These are phyloP conservation scores for Paramormyrops kingsleyae DNA, from an alignment of 2,113 vertebrate genomes.

Conservation along the genomic window DNA sequence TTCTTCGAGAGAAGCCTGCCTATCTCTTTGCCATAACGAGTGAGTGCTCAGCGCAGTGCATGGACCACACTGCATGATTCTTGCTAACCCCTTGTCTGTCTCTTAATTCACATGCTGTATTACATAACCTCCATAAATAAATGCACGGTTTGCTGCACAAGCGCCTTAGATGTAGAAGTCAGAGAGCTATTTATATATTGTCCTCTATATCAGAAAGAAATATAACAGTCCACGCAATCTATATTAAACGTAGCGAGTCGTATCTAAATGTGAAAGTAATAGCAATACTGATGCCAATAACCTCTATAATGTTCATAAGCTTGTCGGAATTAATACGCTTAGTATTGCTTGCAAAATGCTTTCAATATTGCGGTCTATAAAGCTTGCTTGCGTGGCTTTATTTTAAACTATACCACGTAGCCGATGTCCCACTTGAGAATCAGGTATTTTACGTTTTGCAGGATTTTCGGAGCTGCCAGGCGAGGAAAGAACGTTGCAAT, in stretches of 20 bases:
- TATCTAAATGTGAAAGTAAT: constrained; percentile 15
- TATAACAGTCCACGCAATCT: constrained; percentile 53
- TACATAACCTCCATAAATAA: constrained; percentile 59
- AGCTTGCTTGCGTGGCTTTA: background rate
- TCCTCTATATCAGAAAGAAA: constrained; percentile 47
- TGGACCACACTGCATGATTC: constrained; percentile 33
- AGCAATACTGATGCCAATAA: background rate
- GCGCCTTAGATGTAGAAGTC: constrained; percentile 43
- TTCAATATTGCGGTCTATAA: background rate
- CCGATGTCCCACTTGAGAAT: background rate
- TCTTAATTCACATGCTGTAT: constrained; percentile 56
- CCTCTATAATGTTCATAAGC: background rate
- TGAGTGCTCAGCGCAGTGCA: constrained; percentile 39
- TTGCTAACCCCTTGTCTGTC: constrained; percentile 37
- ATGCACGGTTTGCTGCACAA: constrained; percentile 57
- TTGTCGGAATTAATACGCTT: background rate
- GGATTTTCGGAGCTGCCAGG: background rate
- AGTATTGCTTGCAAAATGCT: background rate
- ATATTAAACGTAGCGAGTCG: background rate
- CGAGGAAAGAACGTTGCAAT: background rate
- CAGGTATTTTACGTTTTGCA: constrained; percentile 10
- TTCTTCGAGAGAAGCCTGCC: constrained; percentile 27
- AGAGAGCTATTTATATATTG: constrained; percentile 57
- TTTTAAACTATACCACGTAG: background rate
- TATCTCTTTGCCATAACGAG: constrained; percentile 42